phyloP scores from a whole-genome alignment of 1,140 invertebrate species.

The Macrosteles quadrilineatus region DNA sequence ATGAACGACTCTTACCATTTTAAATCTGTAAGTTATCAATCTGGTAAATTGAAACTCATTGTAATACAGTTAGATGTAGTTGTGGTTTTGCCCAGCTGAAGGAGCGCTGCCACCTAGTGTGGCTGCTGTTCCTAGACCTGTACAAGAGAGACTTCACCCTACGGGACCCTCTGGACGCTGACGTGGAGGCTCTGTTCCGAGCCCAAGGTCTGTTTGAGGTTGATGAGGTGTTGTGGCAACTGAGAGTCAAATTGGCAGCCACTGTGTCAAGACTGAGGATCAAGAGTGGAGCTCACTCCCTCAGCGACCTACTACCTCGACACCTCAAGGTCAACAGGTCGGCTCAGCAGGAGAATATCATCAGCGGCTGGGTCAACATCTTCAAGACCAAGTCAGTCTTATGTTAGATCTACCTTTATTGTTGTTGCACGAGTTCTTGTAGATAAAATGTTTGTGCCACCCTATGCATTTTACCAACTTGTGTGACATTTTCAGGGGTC shows the following conservation, averaged over 20 bases:
- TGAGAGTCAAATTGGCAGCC: constrained; percentile 66
- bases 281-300: constrained; percentile 63
- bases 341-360: constrained; percentile 58
- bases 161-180: constrained; percentile 33
- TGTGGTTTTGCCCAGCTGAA: no score
- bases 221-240: constrained; percentile 60
- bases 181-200: constrained; percentile 47
- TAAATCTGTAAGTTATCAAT: no score
- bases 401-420: constrained; percentile 35
- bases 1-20: no score
- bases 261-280: constrained; percentile 69
- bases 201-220: constrained; percentile 54
- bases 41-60: no score
- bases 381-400: constrained; percentile 67
- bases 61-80: no score
- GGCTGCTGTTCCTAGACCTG: constrained; percentile 64
- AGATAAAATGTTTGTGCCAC: no score
- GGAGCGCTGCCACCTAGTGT: constrained; percentile 45
- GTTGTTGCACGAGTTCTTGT: no score
- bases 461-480: no score
- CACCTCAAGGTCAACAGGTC: constrained; percentile 67
- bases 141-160: constrained; percentile 59
- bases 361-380: constrained; percentile 75
- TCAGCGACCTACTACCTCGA: constrained; percentile 64
- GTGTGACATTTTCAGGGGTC: no score